Percentiles rank a stretch among this genome's conserved stretches.
These are phyloP conservation scores for Sapajus apella DNA, from an alignment of 2,113 vertebrate species.

Conservation along the genomic window DNA sequence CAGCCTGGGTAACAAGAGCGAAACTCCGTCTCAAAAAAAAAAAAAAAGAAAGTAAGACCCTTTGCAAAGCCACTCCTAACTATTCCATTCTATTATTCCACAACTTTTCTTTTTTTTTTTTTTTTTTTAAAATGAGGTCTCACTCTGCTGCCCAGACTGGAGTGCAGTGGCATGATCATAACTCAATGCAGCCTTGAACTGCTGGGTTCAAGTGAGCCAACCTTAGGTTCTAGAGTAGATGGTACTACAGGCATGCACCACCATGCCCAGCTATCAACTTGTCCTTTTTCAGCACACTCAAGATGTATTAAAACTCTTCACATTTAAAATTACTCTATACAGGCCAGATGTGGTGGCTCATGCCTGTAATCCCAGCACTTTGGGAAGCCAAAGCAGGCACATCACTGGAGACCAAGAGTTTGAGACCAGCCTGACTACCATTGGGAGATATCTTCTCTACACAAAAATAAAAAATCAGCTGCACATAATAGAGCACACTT, in stretches of 20 bases:
- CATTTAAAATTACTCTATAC: not conserved
- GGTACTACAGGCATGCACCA: no score
- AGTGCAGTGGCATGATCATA: no score
- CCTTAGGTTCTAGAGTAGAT: no score
- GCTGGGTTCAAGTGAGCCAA: no score
- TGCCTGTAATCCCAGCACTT: not conserved
- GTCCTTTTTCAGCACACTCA: not conserved
- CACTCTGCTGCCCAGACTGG: no score
- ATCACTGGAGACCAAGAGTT: not conserved
- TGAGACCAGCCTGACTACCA: not conserved
- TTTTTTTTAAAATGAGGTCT: no score
- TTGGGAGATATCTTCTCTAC: not conserved
- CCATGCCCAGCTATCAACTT: no score
- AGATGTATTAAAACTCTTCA: not conserved
- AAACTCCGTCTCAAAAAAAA: no score
- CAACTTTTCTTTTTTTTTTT: not conserved
- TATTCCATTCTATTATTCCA: not conserved
- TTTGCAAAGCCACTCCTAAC: not conserved
- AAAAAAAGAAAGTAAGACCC: not conserved
- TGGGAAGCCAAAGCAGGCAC: not conserved
- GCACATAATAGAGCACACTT: not conserved
- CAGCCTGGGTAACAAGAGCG: no score
- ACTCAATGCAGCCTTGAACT: no score
- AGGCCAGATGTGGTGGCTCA: not conserved
- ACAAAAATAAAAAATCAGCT: not conserved